Conservation (phyloP, 2,888 invertebrate genomes). For the Morpho helenor region DNA sequence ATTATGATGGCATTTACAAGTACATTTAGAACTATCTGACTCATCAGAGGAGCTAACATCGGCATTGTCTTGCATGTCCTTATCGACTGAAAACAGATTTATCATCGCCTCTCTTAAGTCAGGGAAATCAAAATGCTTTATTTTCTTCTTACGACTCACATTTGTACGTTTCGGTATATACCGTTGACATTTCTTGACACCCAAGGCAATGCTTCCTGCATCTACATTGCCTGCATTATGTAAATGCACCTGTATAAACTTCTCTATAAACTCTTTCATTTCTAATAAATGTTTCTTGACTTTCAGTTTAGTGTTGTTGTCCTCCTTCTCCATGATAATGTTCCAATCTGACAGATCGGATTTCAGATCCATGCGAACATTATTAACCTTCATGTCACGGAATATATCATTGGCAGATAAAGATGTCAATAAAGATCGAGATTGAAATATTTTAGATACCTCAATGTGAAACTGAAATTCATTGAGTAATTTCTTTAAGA, state of each 20-base stretch:
- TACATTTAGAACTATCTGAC: constrained; percentile 34
- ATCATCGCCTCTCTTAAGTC: constrained; percentile 61
- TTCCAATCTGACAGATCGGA: constrained; percentile 58
- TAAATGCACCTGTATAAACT: constrained; percentile 46
- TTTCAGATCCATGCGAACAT: constrained; percentile 26
- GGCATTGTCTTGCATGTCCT: constrained; percentile 18
- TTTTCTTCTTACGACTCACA: constrained; percentile 53
- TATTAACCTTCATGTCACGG: no score
- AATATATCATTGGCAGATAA: constrained; percentile 27
- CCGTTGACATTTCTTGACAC: constrained; percentile 36
- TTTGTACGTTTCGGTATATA: constrained; percentile 32
- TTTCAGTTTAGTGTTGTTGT: constrained; percentile 46
- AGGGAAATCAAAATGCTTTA: constrained; percentile 61
- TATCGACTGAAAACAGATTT: constrained; percentile 44
- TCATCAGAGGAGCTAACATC: constrained; percentile 29
- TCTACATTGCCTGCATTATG: constrained; percentile 21
- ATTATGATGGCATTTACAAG: constrained; percentile 50
- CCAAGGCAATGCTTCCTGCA: constrained; percentile 13
- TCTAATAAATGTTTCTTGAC: constrained; percentile 51
- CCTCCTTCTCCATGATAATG: constrained; percentile 56
- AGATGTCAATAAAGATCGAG: constrained; percentile 42
- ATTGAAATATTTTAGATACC: constrained; percentile 60
- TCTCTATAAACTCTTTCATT: constrained; percentile 51
- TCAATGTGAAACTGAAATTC: constrained; percentile 69
- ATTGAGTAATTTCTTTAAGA: constrained; percentile 51